These are phyloP conservation scores for Torymus auratus DNA, from an alignment of 2,888 invertebrate genomes.

Conservation along the genomic window DNA sequence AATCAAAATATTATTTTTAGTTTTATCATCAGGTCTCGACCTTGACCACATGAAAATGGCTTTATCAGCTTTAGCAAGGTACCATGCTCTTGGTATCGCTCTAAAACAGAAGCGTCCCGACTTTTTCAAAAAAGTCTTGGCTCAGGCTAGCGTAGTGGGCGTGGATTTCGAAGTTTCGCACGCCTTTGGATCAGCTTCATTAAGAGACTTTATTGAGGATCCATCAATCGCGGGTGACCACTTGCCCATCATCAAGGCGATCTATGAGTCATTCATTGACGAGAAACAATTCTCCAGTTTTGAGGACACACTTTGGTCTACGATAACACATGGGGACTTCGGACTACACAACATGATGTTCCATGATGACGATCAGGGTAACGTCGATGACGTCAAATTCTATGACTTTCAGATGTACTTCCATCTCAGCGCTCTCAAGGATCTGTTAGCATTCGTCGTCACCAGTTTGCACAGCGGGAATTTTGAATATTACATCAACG, in stretches of 20 bases:
- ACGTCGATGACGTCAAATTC: conserved; percentile 78
- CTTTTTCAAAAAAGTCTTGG: conserved; percentile 67
- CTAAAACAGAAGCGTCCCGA: conserved; percentile 74
- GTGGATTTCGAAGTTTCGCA: conserved; percentile 65
- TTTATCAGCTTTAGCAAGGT: conserved; percentile 78
- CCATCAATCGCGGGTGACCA: conserved; percentile 66
- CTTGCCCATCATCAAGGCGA: neutral
- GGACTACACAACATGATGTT: conserved; percentile 82
- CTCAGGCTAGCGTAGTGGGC: conserved; percentile 68
- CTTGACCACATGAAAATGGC: conserved; percentile 77
- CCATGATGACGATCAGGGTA: conserved; percentile 72
- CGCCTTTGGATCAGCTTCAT: conserved; percentile 55
- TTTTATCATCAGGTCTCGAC: conserved; percentile 74
- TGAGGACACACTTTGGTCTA: conserved; percentile 76
- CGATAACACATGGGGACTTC: conserved; percentile 80
- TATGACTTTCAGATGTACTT: conserved; percentile 80
- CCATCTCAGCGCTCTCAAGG: conserved; percentile 78
- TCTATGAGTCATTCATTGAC: neutral
- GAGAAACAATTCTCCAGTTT: conserved; percentile 53
- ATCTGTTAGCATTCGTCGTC: conserved; percentile 79
- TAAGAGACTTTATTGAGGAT: conserved; percentile 61
- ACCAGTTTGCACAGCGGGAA: conserved; percentile 77
- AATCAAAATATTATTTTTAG: neutral
- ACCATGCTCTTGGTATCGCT: conserved; percentile 80
- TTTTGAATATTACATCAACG: conserved; percentile 76